A percentile compares a stretch with the other conserved stretches of the same genome.
Evolutionary conservation across 1,140 invertebrate genomes (phyloP).

Genomic region (Dendrolimus kikuchii): DNA sequence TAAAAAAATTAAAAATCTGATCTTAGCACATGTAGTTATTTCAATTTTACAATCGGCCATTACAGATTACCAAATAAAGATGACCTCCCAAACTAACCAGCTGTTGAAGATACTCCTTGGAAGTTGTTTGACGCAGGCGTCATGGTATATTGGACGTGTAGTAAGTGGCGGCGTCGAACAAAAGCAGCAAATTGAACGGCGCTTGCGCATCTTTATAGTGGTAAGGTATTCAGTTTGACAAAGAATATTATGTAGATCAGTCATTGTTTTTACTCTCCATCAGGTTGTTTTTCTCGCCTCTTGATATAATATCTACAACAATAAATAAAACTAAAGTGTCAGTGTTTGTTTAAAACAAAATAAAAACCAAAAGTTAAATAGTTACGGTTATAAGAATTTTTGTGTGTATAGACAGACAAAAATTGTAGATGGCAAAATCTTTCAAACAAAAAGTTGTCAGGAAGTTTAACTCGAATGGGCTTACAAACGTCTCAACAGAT

Average conservation of each 20-base stretch:
- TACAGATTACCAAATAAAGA: neutral
- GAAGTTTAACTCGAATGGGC: no score
- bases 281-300: neutral
- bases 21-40: conserved; percentile 2
- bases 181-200: conserved; percentile 32
- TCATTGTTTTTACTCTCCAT: conserved; percentile 11
- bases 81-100: neutral
- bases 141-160: conserved; percentile 8
- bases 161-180: conserved; percentile 25
- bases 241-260: conserved; percentile 2
- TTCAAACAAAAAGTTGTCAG: no score
- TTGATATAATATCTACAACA: neutral
- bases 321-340: neutral
- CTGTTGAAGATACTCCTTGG: neutral
- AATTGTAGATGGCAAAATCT: no score
- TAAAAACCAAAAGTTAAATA: neutral
- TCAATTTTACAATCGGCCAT: conserved; percentile 6
- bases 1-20: conserved; percentile 6
- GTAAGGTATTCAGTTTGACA: conserved; percentile 2
- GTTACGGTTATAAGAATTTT: neutral
- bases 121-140: neutral
- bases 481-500: no score
- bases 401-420: no score
- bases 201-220: conserved; percentile 21
- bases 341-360: conserved; percentile 1